Percentiles rank a stretch among this genome's conserved stretches.
Conservation (phyloP, 2,797 vertebrate genomes). For the Platalea minor region DNA sequence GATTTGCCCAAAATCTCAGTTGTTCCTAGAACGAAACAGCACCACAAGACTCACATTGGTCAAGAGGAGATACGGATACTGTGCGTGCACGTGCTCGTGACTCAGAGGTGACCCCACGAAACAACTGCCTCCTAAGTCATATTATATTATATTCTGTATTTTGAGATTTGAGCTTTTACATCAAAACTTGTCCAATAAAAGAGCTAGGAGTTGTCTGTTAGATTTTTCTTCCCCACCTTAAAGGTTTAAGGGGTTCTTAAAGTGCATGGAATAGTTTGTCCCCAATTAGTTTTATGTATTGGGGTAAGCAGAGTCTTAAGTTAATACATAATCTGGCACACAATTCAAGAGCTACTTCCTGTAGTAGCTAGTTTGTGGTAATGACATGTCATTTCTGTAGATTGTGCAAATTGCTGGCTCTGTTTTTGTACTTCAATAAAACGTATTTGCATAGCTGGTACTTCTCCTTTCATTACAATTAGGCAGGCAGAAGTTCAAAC, state of each 20-base stretch:
- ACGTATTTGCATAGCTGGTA: slow-evolving; percentile 26
- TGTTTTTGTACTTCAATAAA: slow-evolving; percentile 49
- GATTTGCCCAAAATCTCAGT: neutral
- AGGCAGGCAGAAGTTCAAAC: slow-evolving; percentile 34
- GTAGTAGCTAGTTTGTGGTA: slow-evolving; percentile 31
- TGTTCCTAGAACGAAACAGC: neutral
- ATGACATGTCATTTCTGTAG: slow-evolving; percentile 48
- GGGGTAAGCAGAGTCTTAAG: neutral
- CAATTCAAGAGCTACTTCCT: slow-evolving; percentile 41
- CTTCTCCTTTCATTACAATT: slow-evolving; percentile 41
- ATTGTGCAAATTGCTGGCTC: slow-evolving; percentile 33
- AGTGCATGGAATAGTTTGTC: neutral
- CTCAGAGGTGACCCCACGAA: neutral
- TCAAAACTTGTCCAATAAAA: neutral
- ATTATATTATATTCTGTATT: neutral
- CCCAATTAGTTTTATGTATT: neutral
- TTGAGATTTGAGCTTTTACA: neutral
- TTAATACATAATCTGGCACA: slow-evolving; percentile 23
- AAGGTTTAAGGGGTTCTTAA: neutral
- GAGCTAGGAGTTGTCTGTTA: neutral
- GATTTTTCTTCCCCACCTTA: neutral
- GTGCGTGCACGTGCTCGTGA: neutral
- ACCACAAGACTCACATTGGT: neutral
- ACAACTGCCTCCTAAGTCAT: neutral
- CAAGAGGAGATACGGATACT: neutral